Evolutionary conservation across 2,113 vertebrate species (phyloP).

Genomic region (Pomatostomus ruficeps): DNA sequence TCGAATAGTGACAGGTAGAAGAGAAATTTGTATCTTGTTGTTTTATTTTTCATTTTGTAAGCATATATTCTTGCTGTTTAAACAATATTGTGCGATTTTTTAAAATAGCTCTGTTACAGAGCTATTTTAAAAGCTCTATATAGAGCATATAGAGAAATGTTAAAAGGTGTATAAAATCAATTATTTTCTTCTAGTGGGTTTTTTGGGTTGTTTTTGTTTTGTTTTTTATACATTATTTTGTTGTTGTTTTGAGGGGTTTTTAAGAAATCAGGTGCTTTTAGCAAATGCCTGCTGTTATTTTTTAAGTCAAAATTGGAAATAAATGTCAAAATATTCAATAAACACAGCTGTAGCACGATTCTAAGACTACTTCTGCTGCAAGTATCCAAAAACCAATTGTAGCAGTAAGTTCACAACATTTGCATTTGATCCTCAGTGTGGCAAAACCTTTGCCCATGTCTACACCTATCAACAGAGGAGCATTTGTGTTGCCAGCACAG

Average conservation of each 20-base stretch:
- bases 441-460: neutral
- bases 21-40: neutral
- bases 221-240: neutral
- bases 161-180: neutral
- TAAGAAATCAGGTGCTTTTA: neutral
- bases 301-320: neutral
- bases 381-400: neutral
- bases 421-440: neutral
- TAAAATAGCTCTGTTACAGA: neutral
- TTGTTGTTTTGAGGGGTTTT: rapidly evolving
- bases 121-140: too few relatives aligned
- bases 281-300: neutral
- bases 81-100: neutral
- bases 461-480: neutral
- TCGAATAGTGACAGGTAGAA: neutral
- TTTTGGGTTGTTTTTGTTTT: rapidly evolving
- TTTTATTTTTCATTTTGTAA: neutral
- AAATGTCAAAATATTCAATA: neutral
- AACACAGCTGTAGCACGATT: rapidly evolving
- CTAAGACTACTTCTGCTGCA: neutral
- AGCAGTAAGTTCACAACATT: neutral
- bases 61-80: neutral
- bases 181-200: neutral
- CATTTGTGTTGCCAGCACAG: neutral
- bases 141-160: neutral